These are phyloP conservation scores for Odontomyia ornata DNA, from an alignment of 2,888 invertebrate genomes.

Conservation along the genomic window DNA sequence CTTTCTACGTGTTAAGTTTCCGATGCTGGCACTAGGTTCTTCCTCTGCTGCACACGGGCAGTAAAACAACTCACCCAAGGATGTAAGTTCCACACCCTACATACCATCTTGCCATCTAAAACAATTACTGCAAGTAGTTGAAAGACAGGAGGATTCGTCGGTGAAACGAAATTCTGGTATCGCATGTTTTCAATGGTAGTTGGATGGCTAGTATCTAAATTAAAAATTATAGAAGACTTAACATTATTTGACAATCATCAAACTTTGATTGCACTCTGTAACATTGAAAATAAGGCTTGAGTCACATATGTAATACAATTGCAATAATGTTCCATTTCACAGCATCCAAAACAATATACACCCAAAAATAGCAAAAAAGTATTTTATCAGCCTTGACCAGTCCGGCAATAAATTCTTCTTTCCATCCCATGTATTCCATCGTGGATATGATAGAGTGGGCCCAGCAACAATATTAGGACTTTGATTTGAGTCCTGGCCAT, in stretches of 20 bases:
- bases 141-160: neutral
- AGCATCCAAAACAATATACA: too few relatives aligned
- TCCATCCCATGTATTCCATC: too few relatives aligned
- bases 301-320: neutral
- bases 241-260: neutral
- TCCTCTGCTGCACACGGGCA: neutral
- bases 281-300: neutral
- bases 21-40: neutral
- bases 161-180: neutral
- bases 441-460: neutral
- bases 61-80: conserved; percentile 15
- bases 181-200: too few relatives aligned
- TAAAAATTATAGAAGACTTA: too few relatives aligned
- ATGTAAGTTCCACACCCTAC: conserved; percentile 28
- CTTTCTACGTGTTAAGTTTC: neutral
- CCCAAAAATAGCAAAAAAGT: neutral
- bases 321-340: too few relatives aligned
- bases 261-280: neutral
- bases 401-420: conserved; percentile 33
- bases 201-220: too few relatives aligned
- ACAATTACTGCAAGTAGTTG: conserved; percentile 32
- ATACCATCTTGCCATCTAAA: conserved; percentile 33
- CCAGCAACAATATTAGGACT: neutral
- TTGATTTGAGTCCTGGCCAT: conserved; percentile 9
- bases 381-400: conserved; percentile 30